Evolutionary conservation across 37 sponge, comb jelly and placozoan species (phyloP), one percentile per base, ranked within the genome.

Genomic region (Chondrosia reniformis): DNA sequence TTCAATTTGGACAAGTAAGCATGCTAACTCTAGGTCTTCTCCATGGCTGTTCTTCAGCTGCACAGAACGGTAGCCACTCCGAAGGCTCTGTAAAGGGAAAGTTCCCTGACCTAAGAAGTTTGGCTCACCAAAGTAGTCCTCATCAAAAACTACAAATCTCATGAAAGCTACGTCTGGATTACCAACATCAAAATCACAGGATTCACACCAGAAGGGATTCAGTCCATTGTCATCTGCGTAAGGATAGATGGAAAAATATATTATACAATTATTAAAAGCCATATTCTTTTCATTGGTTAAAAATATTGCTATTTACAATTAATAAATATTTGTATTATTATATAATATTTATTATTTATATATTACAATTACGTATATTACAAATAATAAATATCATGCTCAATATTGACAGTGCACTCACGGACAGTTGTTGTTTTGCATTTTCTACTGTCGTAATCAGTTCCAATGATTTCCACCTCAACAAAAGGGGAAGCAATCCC

Each of bases 51-150:
- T 93, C 85, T 79, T 90, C 45, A 99, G 88, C 40, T 74, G 85
- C 10, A 99, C 88, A 40, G 93, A 89, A 36, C 99, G 85, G 84
- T 85, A 99, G 12, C 99, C 99, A 17, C 90, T 54, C 33, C 81
- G 83, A 36, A 99, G 76, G 56, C 84, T 84, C 5, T 22, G 12
- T 27, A 99, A 54, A 3, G 99, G 99, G 74, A 81, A 89, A 43
- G 88, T 85, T 12, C 94, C 97, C 76, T 95, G 96, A 0, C 97
- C 94, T 2, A 99, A 80, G 76, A 91, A 91, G 61, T 93, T 96
- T 19, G 97, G 92, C 37, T 99, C 99, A 0, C 97, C 97, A 72
- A 99, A 99, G 73, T 88, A 88, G 76, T 99, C 97, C 42, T 86
- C 89, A 71, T 99, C 99, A 34, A 83, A 87, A 27, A 88, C 94